Conservation (phyloP, 1,140 invertebrate species). For the Drosophila azteca region DNA sequence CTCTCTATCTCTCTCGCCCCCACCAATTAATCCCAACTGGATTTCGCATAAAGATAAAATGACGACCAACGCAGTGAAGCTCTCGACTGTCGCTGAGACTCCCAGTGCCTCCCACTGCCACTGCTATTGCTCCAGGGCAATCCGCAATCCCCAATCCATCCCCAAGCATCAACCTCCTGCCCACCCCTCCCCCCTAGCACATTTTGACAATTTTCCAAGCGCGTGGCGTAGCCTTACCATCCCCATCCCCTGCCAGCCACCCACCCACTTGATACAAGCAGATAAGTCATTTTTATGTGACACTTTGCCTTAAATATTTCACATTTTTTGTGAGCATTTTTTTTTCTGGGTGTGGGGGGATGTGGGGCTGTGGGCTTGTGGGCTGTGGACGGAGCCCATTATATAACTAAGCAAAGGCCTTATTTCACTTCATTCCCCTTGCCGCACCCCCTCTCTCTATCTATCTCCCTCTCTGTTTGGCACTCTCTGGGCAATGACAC, state of each 20-base stretch:
- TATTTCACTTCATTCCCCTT: too few relatives aligned
- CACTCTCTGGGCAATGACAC: slow-evolving; percentile 66
- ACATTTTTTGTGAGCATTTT: slow-evolving; percentile 71
- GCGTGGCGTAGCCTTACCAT: slow-evolving; percentile 54
- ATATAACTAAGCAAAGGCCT: slow-evolving; percentile 49
- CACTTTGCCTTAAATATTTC: slow-evolving; percentile 83
- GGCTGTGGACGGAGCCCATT: slow-evolving; percentile 42
- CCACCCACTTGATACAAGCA: slow-evolving; percentile 73
- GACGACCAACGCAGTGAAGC: slow-evolving; percentile 51
- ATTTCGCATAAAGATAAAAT: slow-evolving; percentile 81
- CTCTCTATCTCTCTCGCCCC: slow-evolving; percentile 38
- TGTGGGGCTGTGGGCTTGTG: slow-evolving; percentile 24
- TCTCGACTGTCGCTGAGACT: slow-evolving; percentile 26
- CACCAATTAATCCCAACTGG: slow-evolving; percentile 80
- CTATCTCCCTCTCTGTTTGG: slow-evolving; percentile 1
- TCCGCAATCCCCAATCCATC: slow-evolving; percentile 54
- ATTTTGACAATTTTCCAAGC: slow-evolving; percentile 72
- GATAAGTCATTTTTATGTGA: slow-evolving; percentile 83
- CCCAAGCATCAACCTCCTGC: slow-evolving; percentile 11
- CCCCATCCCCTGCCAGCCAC: slow-evolving; percentile 16
- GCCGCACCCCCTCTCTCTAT: not conserved
- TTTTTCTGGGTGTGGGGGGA: slow-evolving; percentile 15
- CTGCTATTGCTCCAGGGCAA: slow-evolving; percentile 57
- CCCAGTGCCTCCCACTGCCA: too few relatives aligned
- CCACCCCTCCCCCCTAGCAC: slow-evolving; percentile 6